A percentile compares a stretch with the other conserved stretches of the same genome.
Conservation (phyloP, 2,888 invertebrate genomes). For the Stomorhina lunata region DNA sequence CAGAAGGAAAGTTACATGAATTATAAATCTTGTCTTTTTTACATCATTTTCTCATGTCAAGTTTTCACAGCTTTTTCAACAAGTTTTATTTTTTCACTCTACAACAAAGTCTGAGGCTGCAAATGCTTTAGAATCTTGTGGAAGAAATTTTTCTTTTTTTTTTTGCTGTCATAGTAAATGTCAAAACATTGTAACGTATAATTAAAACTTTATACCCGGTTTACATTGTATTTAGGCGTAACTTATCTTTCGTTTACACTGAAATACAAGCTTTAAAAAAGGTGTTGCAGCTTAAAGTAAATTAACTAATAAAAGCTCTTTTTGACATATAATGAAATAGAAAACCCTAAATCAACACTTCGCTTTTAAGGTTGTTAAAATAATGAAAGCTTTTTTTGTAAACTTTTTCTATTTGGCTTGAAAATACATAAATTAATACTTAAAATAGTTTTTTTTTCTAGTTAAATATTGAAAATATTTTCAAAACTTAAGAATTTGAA, state of each 20-base stretch:
- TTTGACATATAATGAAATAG: too few relatives aligned
- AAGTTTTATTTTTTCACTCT: neutral
- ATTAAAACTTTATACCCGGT: slow-evolving; percentile 54
- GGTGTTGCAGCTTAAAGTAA: slow-evolving; percentile 29
- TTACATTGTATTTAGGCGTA: neutral
- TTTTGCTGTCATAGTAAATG: slow-evolving; percentile 31
- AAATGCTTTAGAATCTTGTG: neutral
- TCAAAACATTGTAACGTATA: slow-evolving; percentile 38
- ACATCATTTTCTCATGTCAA: slow-evolving; percentile 26
- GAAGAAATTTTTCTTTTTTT: too few relatives aligned
- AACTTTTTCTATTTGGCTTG: neutral
- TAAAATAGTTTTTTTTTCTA: neutral
- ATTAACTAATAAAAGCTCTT: slow-evolving; percentile 1
- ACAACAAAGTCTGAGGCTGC: neutral
- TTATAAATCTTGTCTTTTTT: slow-evolving; percentile 18
- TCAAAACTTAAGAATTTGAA: neutral
- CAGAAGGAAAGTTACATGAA: slow-evolving; percentile 49
- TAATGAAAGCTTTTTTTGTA: neutral
- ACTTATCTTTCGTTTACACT: too few relatives aligned
- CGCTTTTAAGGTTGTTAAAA: slow-evolving; percentile 26
- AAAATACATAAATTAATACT: neutral
- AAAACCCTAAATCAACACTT: slow-evolving; percentile 47
- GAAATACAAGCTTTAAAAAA: neutral
- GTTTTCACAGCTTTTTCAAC: neutral
- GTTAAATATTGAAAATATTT: neutral